Evolutionary conservation across 2,797 vertebrate species (phyloP).

Genomic region (Molothrus ater): DNA sequence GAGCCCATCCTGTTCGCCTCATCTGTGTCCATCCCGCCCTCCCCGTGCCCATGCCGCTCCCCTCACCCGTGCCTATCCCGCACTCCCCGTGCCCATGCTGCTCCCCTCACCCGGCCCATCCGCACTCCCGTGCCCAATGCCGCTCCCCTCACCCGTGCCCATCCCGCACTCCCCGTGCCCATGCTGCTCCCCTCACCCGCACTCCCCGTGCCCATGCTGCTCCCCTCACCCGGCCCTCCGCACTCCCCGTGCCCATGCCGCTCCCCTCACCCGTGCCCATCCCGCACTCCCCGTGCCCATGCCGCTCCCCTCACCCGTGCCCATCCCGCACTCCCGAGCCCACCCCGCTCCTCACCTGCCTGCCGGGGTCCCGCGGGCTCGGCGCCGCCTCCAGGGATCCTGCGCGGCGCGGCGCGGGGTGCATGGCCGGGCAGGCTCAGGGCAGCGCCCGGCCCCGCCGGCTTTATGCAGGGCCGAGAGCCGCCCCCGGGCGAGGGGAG

Average conservation of each 20-base stretch:
- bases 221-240: neutral
- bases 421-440: neutral
- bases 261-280: no score
- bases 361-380: conserved; percentile 72
- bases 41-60: neutral
- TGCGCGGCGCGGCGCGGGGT: neutral
- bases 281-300: no score
- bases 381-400: conserved; percentile 77
- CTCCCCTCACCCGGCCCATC: no score
- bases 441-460: neutral
- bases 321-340: neutral
- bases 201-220: no score
- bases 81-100: neutral
- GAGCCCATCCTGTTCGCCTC: no score
- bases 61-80: no score
- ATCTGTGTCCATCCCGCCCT: no score
- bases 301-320: neutral
- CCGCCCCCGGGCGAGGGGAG: neutral
- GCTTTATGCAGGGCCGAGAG: conserved; percentile 43
- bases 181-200: no score
- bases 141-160: neutral
- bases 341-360: neutral
- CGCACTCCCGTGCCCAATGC: no score
- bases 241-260: neutral
- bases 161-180: no score